phyloP scores from a whole-genome alignment of 2,113 vertebrate genomes.

The Mobula birostris region DNA sequence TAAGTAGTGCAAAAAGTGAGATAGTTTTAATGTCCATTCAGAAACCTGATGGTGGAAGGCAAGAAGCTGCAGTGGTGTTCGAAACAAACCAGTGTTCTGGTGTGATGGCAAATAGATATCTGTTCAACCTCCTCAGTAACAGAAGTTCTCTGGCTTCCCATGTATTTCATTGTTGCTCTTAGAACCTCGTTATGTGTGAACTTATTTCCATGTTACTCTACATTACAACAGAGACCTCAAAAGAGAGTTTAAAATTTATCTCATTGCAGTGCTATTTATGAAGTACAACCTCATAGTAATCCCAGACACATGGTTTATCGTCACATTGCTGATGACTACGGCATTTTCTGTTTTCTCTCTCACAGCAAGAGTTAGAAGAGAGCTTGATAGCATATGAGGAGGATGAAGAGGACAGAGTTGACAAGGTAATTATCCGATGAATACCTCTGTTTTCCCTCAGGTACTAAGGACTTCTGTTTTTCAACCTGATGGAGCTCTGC shows the following conservation, averaged over 20 bases:
- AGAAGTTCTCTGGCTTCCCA: neutral
- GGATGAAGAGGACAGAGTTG: slow-evolving; percentile 97
- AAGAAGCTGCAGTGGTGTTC: neutral
- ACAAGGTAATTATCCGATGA: slow-evolving; percentile 94
- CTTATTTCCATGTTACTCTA: neutral
- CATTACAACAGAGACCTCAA: neutral
- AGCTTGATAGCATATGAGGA: slow-evolving; percentile 95
- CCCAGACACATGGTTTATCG: slow-evolving; percentile 45
- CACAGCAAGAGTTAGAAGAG: slow-evolving; percentile 79
- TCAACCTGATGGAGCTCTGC: slow-evolving; percentile 67
- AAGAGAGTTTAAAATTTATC: neutral
- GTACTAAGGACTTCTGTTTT: slow-evolving; percentile 66
- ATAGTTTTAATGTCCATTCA: no score
- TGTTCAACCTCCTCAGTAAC: no score
- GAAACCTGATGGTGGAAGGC: no score
- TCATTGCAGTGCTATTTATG: neutral
- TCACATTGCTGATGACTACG: slow-evolving; percentile 20
- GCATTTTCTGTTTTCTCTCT: slow-evolving; percentile 4
- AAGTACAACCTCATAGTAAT: neutral
- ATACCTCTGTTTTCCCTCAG: slow-evolving; percentile 53
- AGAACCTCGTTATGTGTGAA: neutral
- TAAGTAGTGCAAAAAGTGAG: no score
- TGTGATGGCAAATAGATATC: neutral
- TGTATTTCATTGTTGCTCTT: no score
- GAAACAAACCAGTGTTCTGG: neutral